These are phyloP conservation scores for Dysidea cf. avara DNA, from an alignment of 37 sponge, comb jelly and placozoan species.

Conservation along the genomic window DNA sequence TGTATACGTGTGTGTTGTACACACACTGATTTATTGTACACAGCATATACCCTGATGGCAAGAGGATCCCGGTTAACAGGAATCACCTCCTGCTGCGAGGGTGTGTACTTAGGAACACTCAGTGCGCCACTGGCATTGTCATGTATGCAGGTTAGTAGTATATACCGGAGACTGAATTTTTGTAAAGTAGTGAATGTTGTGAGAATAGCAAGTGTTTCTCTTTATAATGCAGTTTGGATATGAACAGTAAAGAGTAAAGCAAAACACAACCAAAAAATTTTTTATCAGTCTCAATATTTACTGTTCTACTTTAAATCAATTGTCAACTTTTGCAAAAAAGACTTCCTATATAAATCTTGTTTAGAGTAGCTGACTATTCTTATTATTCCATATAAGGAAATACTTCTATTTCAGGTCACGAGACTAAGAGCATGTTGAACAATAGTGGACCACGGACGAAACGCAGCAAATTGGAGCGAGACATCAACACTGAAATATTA, in stretches of 20 bases:
- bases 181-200: background rate
- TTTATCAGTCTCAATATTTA: too few species aligned
- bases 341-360: too few species aligned
- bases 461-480: constrained; percentile 81
- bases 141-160: constrained; percentile 79
- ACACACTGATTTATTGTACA: too few species aligned
- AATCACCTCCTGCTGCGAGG: constrained; percentile 76
- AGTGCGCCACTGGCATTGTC: constrained; percentile 68
- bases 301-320: too few species aligned
- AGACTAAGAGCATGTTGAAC: constrained; percentile 88
- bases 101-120: constrained; percentile 77
- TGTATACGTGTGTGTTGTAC: too few species aligned
- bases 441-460: constrained; percentile 79
- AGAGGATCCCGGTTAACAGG: constrained; percentile 30
- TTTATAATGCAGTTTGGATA: too few species aligned
- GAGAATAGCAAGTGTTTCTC: too few species aligned
- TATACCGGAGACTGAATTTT: background rate
- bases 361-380: too few species aligned
- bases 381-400: too few species aligned
- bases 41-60: constrained; percentile 23
- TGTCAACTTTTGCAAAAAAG: too few species aligned
- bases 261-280: too few species aligned
- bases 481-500: constrained; percentile 67
- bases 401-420: constrained; percentile 51
- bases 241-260: too few species aligned